These are phyloP conservation scores for Melanotaenia pygmaea DNA, from an alignment of 2,797 vertebrate species.

Conservation along the genomic window DNA sequence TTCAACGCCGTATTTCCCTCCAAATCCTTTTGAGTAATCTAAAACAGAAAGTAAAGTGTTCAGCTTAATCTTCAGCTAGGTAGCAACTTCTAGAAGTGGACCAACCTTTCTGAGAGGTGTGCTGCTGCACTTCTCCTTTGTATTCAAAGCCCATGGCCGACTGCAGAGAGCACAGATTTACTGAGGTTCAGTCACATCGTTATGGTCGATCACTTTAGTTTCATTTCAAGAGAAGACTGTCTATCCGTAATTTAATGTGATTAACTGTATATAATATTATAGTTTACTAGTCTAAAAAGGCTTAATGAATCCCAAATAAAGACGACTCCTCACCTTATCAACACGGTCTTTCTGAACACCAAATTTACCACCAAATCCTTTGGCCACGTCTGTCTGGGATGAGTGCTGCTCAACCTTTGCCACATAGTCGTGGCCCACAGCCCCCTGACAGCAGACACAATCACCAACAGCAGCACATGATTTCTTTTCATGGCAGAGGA, in stretches of 20 bases:
- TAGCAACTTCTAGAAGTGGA: no score
- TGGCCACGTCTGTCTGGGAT: slow-evolving; percentile 92
- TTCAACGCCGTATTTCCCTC: slow-evolving; percentile 89
- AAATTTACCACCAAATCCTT: slow-evolving; percentile 93
- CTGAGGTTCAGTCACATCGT: not conserved
- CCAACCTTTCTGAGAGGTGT: slow-evolving; percentile 91
- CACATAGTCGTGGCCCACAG: slow-evolving; percentile 89
- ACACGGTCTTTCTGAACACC: slow-evolving; percentile 92
- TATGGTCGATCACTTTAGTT: not conserved
- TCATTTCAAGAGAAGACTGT: not conserved
- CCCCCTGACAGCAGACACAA: slow-evolving; percentile 79
- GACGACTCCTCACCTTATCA: slow-evolving; percentile 86
- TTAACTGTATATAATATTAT: not conserved
- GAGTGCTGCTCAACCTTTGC: slow-evolving; percentile 90
- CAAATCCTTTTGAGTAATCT: slow-evolving; percentile 90
- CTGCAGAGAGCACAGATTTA: slow-evolving; percentile 71
- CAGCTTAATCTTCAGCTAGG: not conserved
- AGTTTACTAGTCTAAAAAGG: not conserved
- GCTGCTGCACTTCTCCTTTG: slow-evolving; percentile 91
- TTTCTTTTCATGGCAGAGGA: not conserved
- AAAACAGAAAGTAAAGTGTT: not conserved
- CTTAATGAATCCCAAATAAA: no score
- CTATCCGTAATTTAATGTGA: not conserved
- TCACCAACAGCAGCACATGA: not conserved
- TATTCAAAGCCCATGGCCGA: slow-evolving; percentile 94